Percentiles rank a stretch among this genome's conserved stretches.
phyloP scores from a whole-genome alignment of 2,888 invertebrate species.

The Drosophila recens region DNA sequence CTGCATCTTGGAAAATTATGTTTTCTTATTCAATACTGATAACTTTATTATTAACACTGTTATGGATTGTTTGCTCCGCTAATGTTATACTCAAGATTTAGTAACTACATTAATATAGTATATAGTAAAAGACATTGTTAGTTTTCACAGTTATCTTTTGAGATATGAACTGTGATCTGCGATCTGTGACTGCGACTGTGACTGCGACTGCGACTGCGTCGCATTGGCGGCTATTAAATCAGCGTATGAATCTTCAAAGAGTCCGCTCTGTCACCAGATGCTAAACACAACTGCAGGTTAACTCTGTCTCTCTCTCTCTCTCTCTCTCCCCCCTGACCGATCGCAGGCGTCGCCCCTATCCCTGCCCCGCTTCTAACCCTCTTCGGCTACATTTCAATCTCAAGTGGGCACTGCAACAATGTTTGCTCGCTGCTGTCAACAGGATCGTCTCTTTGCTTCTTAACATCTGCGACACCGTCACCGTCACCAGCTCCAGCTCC shows the following conservation, averaged over 20 bases:
- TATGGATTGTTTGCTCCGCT: background rate
- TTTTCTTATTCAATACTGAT: too few species aligned
- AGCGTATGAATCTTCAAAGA: slow-evolving; percentile 53
- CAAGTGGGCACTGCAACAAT: slow-evolving; percentile 56
- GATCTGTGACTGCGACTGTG: slow-evolving; percentile 8
- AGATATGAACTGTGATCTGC: slow-evolving; percentile 21
- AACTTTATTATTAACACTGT: too few species aligned
- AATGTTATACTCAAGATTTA: background rate
- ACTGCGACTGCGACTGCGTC: background rate
- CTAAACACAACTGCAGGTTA: slow-evolving; percentile 46
- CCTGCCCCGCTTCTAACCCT: background rate
- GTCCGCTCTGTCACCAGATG: slow-evolving; percentile 55
- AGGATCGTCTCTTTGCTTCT: slow-evolving; percentile 46
- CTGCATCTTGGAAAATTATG: background rate
- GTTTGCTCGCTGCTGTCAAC: slow-evolving; percentile 62
- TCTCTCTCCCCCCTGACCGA: background rate
- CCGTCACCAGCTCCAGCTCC: slow-evolving; percentile 11
- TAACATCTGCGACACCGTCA: slow-evolving; percentile 10
- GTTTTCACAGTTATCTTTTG: slow-evolving; percentile 3
- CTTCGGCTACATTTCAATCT: slow-evolving; percentile 55
- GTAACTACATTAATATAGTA: background rate
- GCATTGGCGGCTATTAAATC: slow-evolving; percentile 45
- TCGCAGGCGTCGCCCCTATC: background rate
- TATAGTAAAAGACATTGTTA: slow-evolving; percentile 1
- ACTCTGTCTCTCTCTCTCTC: background rate